Percentiles rank a stretch among this genome's conserved stretches.
phyloP scores from a whole-genome alignment of 2,113 vertebrate genomes.

The Lethenteron reissneri region DNA sequence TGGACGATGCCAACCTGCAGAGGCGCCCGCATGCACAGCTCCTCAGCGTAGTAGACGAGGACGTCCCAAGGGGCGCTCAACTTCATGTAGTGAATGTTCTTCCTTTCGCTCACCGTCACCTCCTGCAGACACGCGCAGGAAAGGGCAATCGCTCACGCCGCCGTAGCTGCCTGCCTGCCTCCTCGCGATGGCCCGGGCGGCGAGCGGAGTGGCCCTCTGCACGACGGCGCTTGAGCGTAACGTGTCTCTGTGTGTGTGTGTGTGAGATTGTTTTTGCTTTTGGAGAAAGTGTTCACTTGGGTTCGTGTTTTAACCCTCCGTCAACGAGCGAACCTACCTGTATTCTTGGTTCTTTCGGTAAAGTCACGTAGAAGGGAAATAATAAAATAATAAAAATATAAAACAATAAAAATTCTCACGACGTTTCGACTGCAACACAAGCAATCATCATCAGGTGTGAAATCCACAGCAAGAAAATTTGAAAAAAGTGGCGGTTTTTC shows the following conservation, averaged over 20 bases:
- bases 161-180: background rate
- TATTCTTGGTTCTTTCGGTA: no score
- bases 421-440: no score
- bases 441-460: no score
- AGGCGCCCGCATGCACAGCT: constrained; percentile 30
- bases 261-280: background rate
- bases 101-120: constrained; percentile 15
- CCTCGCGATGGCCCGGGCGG: background rate
- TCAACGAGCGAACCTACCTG: background rate
- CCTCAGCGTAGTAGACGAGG: constrained; percentile 33
- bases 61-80: constrained; percentile 29
- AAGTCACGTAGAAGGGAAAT: no score
- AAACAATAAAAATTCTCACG: no score
- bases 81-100: constrained; percentile 19
- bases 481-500: no score
- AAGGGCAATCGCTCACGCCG: background rate
- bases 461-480: no score
- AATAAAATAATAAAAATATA: no score
- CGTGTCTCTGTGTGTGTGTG: background rate
- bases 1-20: constrained; percentile 24
- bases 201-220: background rate
- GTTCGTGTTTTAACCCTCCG: background rate
- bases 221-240: background rate
- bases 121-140: constrained; percentile 4
- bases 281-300: background rate